These are phyloP conservation scores for Aphelenchoides avenae DNA, from an alignment of 1,140 invertebrate species.

Conservation along the genomic window DNA sequence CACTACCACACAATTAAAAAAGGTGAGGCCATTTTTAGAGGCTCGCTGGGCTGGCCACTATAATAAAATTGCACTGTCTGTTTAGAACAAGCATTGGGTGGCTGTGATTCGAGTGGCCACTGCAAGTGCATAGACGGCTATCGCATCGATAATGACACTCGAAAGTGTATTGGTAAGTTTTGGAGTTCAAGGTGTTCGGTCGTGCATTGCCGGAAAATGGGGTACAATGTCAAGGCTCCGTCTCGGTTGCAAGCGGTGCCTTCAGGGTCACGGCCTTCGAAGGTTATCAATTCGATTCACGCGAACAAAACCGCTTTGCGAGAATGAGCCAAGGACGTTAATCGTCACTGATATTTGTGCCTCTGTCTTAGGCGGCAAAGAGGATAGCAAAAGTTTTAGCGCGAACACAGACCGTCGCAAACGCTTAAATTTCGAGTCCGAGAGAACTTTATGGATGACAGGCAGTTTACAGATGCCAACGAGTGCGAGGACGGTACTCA, in stretches of 20 bases:
- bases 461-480: conserved; percentile 17
- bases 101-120: conserved; percentile 7
- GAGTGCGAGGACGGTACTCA: conserved; percentile 66
- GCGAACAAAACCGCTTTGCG: not conserved
- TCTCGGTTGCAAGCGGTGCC: not conserved
- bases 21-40: too few species aligned
- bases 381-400: too few species aligned
- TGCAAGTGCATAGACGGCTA: conserved; percentile 16
- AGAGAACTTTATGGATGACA: not conserved
- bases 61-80: too few species aligned
- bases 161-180: conserved; percentile 17
- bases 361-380: too few species aligned
- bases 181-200: too few species aligned
- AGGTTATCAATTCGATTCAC: not conserved
- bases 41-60: too few species aligned
- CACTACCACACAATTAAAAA: too few species aligned
- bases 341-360: not conserved
- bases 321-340: not conserved
- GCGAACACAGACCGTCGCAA: not conserved
- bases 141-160: conserved; percentile 12
- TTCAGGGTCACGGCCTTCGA: not conserved
- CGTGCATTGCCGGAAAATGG: too few species aligned
- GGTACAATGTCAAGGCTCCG: not conserved
- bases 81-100: conserved; percentile 13
- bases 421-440: not conserved